Conservation (phyloP, 2,113 vertebrate species). For the Trinectes maculatus region DNA sequence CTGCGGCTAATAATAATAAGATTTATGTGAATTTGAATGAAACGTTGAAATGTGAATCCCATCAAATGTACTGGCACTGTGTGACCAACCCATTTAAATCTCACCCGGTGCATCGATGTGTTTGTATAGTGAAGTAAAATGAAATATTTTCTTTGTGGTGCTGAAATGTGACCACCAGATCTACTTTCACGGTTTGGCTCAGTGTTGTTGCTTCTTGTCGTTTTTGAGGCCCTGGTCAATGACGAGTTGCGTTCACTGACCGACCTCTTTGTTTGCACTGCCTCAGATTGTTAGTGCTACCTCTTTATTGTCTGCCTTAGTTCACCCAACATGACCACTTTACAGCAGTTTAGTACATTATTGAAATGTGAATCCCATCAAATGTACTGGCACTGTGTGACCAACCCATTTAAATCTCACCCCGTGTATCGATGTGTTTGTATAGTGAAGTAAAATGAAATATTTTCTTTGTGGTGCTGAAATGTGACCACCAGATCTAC, state of each 20-base stretch:
- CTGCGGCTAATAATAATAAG: conserved; percentile 37
- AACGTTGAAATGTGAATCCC: conserved; percentile 25
- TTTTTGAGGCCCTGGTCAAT: conserved; percentile 25
- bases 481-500: conserved; percentile 13
- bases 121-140: conserved; percentile 24
- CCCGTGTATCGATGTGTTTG: conserved; percentile 6
- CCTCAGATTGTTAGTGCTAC: conserved; percentile 20
- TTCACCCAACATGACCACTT: conserved; percentile 48
- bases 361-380: conserved; percentile 29
- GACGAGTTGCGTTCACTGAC: conserved; percentile 3
- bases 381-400: neutral
- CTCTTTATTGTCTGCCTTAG: conserved; percentile 46
- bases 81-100: conserved; percentile 29
- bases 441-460: conserved; percentile 12
- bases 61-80: neutral
- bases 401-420: conserved; percentile 28
- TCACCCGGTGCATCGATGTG: conserved; percentile 1
- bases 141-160: neutral
- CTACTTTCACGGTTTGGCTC: neutral
- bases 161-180: conserved; percentile 14
- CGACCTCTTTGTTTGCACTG: conserved; percentile 14
- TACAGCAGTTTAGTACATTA: conserved; percentile 48
- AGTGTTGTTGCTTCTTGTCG: conserved; percentile 7
- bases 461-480: conserved; percentile 7
- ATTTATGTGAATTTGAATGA: conserved; percentile 45